Base-by-base conservation (phyloP, 2,888 invertebrate species). In the Cosmia pyralina region DNA sequence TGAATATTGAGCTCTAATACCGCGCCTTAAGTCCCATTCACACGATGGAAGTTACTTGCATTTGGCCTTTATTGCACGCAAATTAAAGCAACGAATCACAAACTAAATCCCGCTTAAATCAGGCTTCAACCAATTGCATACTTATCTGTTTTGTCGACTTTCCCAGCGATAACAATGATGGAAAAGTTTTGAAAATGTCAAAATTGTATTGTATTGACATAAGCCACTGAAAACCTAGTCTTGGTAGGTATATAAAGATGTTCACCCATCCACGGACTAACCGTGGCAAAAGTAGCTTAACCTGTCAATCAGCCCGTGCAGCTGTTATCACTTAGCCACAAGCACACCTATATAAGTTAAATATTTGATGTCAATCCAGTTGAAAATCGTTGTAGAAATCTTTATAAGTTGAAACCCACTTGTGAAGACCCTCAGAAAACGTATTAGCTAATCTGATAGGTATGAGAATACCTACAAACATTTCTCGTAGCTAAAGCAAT, bases 401-500 rank as follows among this genome's bases (percentile, higher is more conserved):
- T n/a, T 52, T n/a, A n/a, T n/a, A n/a, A n/a, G n/a, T n/a, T n/a
- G n/a, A n/a, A n/a, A n/a, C n/a, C 53, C 13, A 22, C 13, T 22
- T 22, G 53, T 22, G 2, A 13, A 53, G 53, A 11, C 11, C 13
- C 22, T 50, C 19, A 50, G 10, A n/a, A 50, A 10, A 50, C n/a
- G 5, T 52, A 28, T 38, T 44, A 57, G 15, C 11, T 44, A 38
- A n/a, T 44, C n/a, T 53, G 46, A 62, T 38, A 52, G 63, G 5
- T 17, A 50, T 34, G 41, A 19, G 50, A 38, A 28, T 28, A 28
- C 28, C 22, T 71, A 50, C 53, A 53, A 75, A 75, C 62, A 63
- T 22, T 59, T 22, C 41, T 58, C 46, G 2, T 17, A 53, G 62
- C 50, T 77, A 75, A 77, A 63, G 22, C 50, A 15, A 76, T 46